Percentiles rank a stretch among this genome's conserved stretches.
Evolutionary conservation across 2,113 vertebrate genomes (phyloP).

Genomic region (Tylochromis polylepis): DNA sequence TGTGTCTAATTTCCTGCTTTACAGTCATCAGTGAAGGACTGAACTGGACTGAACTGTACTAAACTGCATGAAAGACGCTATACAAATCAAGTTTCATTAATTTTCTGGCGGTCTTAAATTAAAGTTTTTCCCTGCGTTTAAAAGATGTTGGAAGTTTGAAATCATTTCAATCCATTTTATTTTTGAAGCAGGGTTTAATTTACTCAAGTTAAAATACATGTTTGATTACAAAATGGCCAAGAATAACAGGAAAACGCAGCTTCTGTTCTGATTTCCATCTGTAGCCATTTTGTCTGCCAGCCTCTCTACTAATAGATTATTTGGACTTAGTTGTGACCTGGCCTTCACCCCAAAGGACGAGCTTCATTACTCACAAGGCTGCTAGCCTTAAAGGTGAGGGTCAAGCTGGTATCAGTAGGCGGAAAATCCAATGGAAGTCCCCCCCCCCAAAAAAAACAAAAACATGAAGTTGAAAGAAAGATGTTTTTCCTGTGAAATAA

Average conservation of each 20-base stretch:
- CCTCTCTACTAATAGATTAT: background rate
- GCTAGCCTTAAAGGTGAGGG: background rate
- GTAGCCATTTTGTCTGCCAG: background rate
- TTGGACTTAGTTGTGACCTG: background rate
- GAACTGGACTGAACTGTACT: background rate
- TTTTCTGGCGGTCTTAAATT: background rate
- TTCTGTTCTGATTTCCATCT: background rate
- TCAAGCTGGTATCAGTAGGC: background rate
- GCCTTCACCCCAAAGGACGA: background rate
- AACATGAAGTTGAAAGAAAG: background rate
- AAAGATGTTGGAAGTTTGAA: background rate
- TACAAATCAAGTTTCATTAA: background rate
- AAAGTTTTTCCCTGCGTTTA: background rate
- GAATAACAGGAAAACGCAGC: background rate
- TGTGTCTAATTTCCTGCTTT: background rate
- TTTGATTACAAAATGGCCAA: background rate
- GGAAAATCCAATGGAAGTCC: background rate
- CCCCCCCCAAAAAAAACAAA: background rate
- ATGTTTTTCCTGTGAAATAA: background rate
- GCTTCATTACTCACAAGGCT: background rate
- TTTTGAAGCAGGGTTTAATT: background rate
- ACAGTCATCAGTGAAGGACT: background rate
- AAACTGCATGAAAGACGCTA: background rate
- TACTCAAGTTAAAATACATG: background rate
- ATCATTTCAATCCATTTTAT: background rate